phyloP scores from a whole-genome alignment of 2,113 vertebrate genomes.

The Machaerirhynchus nigripectus region DNA sequence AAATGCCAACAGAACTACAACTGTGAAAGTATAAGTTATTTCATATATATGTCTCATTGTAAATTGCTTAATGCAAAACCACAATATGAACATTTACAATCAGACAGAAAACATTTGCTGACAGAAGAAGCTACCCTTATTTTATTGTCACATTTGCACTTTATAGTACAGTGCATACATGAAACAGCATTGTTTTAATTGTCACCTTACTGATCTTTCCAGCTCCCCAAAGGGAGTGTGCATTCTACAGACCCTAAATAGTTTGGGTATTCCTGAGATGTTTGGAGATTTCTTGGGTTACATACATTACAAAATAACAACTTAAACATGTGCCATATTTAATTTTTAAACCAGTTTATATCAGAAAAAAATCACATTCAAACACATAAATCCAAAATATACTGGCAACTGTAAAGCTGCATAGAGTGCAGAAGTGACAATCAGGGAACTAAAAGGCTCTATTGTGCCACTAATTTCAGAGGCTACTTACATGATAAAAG shows the following conservation, averaged over 20 bases:
- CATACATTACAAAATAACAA: neutral
- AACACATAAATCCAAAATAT: neutral
- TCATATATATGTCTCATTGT: too few species aligned
- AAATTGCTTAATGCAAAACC: neutral
- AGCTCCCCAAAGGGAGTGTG: neutral
- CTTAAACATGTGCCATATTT: neutral
- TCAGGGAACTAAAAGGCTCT: neutral
- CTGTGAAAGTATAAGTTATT: neutral
- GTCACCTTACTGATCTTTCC: conserved; percentile 46
- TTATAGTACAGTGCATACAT: neutral
- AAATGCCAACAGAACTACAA: neutral
- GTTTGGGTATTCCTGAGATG: neutral
- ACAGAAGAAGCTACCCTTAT: neutral
- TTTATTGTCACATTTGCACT: neutral
- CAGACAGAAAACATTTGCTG: neutral
- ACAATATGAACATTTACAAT: neutral
- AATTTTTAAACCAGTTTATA: neutral
- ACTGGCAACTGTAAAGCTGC: neutral
- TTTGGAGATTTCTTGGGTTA: neutral
- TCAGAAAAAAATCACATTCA: neutral
- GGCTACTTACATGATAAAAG: neutral
- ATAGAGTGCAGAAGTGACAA: neutral
- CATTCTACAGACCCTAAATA: neutral
- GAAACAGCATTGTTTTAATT: neutral
- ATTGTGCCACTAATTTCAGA: neutral